Conservation (phyloP, 2,113 vertebrate species). For the Salvelinus sp. region DNA sequence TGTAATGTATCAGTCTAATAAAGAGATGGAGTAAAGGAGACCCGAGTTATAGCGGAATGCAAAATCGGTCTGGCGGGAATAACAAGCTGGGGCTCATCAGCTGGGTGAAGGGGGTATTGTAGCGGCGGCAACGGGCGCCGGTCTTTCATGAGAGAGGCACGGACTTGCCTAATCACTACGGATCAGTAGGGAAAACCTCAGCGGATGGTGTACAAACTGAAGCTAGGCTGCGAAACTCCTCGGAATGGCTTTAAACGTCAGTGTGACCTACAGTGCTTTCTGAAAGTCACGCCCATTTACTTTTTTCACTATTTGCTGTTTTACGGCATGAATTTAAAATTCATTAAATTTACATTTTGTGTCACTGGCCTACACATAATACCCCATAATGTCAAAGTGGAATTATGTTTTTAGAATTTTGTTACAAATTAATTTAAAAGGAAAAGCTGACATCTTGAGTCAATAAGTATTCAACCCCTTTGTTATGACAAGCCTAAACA, state of each 20-base stretch:
- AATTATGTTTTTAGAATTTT: too few relatives aligned
- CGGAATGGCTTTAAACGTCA: neutral
- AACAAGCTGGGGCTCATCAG: neutral
- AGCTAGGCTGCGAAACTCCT: neutral
- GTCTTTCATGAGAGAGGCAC: constrained; percentile 2
- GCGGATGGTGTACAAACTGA: neutral
- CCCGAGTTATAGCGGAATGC: constrained; percentile 45
- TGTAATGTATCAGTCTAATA: constrained; percentile 51
- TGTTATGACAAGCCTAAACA: too few relatives aligned
- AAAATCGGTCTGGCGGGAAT: constrained; percentile 34
- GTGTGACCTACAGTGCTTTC: neutral
- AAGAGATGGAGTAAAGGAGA: constrained; percentile 41
- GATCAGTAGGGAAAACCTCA: neutral
- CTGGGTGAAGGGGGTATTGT: neutral
- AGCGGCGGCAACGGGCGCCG: constrained; percentile 18
- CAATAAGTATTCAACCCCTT: too few relatives aligned
- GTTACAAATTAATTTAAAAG: too few relatives aligned
- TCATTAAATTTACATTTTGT: too few relatives aligned
- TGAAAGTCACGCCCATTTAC: too few relatives aligned
- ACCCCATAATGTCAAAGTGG: too few relatives aligned
- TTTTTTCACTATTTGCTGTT: too few relatives aligned
- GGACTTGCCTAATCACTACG: neutral
- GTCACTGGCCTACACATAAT: too few relatives aligned
- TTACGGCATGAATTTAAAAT: too few relatives aligned
- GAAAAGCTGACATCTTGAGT: too few relatives aligned